These are phyloP conservation scores for Trichomalopsis sarcophagae DNA, from an alignment of 1,140 invertebrate genomes.

Conservation along the genomic window DNA sequence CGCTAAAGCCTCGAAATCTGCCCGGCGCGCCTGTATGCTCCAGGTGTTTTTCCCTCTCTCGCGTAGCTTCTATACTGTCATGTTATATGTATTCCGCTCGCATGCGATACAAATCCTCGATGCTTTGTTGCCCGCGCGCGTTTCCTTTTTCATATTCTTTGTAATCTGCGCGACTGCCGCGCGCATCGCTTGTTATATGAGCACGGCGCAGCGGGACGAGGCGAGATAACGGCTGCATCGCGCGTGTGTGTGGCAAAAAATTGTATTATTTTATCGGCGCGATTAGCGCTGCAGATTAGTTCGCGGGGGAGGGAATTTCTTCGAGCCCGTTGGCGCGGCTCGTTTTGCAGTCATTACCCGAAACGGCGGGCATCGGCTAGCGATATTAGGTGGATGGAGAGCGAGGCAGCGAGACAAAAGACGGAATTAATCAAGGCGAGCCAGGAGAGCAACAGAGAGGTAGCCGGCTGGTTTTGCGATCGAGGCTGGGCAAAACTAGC, in stretches of 20 bases:
- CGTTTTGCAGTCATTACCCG: not conserved
- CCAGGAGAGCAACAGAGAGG: not conserved
- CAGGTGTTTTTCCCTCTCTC: not conserved
- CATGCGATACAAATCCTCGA: not conserved
- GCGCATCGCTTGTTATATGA: not conserved
- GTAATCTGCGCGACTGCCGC: slow-evolving; percentile 2
- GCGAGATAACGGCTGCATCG: slow-evolving; percentile 14
- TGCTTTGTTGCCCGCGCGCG: not conserved
- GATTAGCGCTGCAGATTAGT: not conserved
- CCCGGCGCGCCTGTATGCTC: not conserved
- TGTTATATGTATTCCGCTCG: not conserved
- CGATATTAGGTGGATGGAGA: not conserved
- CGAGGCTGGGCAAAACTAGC: not conserved
- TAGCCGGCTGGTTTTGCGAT: not conserved
- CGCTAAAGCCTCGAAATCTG: slow-evolving; percentile 28
- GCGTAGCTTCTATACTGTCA: not conserved
- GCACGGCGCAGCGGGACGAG: not conserved
- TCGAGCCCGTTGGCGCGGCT: not conserved
- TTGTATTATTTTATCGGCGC: not conserved
- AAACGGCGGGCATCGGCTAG: not conserved
- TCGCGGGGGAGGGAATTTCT: not conserved
- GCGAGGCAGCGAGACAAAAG: slow-evolving; percentile 56
- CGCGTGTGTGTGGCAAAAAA: not conserved
- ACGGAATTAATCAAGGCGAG: slow-evolving; percentile 63
- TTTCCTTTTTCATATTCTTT: not conserved